Conservation (phyloP, 1,140 invertebrate species). For the Lepidostoma basale region DNA sequence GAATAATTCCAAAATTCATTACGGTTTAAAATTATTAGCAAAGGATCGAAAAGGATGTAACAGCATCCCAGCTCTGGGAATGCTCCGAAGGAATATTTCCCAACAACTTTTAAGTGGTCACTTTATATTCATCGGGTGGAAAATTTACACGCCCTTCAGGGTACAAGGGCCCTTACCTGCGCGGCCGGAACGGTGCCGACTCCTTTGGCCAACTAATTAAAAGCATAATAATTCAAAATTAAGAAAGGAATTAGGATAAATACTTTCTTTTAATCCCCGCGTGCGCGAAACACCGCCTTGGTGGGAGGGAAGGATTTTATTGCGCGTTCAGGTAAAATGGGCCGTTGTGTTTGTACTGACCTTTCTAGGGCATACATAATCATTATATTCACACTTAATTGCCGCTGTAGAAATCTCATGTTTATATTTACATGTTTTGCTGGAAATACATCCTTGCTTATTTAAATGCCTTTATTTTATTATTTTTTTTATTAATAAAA, state of each 20-base stretch:
- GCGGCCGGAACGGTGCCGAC: slow-evolving; percentile 11
- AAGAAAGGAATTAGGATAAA: slow-evolving; percentile 29
- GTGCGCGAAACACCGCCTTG: not conserved
- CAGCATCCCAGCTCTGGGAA: not conserved
- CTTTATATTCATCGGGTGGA: slow-evolving; percentile 41
- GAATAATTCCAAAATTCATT: slow-evolving; percentile 38
- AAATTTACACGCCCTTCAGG: slow-evolving; percentile 38
- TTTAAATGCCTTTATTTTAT: too few species aligned
- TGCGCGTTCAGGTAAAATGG: too few species aligned
- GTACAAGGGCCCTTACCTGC: slow-evolving; percentile 26
- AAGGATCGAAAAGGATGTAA: slow-evolving; percentile 10
- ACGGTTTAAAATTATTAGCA: slow-evolving; percentile 12
- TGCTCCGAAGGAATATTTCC: slow-evolving; percentile 15
- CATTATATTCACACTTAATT: too few species aligned
- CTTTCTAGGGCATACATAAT: too few species aligned
- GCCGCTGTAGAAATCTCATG: too few species aligned
- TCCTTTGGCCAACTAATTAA: slow-evolving; percentile 25
- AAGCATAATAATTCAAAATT: slow-evolving; percentile 29
- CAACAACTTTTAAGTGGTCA: slow-evolving; percentile 46
- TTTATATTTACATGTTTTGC: too few species aligned
- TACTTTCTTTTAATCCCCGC: slow-evolving; percentile 21
- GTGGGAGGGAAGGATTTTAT: too few species aligned
- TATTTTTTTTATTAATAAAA: too few species aligned
- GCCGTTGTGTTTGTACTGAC: too few species aligned
- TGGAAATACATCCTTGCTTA: too few species aligned